A percentile compares a stretch with the other conserved stretches of the same genome.
Evolutionary conservation across 2,888 invertebrate genomes (phyloP).

Genomic region (Ornithoptera alexandrae): DNA sequence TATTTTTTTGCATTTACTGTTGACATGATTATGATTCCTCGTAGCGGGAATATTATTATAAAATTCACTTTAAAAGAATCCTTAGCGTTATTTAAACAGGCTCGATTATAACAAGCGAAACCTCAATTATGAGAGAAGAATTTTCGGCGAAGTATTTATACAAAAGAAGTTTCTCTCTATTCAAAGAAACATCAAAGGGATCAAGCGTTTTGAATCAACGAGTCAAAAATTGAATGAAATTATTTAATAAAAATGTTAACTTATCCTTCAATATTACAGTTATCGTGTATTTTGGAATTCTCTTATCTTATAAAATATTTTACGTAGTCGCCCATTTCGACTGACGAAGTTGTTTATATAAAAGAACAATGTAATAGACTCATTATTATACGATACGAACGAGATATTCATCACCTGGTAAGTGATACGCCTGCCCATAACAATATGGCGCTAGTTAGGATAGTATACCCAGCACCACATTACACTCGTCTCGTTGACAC

Average conservation of each 20-base stretch:
- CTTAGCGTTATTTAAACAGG: conserved; percentile 12
- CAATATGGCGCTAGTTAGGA: too few species aligned
- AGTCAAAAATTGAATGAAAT: conserved; percentile 16
- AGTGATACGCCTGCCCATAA: too few species aligned
- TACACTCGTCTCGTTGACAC: too few species aligned
- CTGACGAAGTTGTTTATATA: neutral
- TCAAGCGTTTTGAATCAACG: conserved; percentile 13
- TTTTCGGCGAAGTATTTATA: conserved; percentile 5
- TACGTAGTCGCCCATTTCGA: neutral
- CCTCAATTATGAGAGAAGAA: conserved; percentile 12
- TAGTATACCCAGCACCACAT: too few species aligned
- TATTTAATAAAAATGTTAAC: conserved; percentile 10
- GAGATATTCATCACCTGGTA: too few species aligned
- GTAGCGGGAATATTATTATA: neutral
- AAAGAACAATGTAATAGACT: neutral
- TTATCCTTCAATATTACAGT: neutral
- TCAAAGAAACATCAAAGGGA: conserved; percentile 24
- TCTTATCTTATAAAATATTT: conserved; percentile 2
- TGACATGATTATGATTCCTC: too few species aligned
- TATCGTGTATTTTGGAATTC: neutral
- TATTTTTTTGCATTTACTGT: too few species aligned
- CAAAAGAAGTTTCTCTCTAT: conserved; percentile 13
- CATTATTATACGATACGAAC: neutral
- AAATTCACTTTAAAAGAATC: conserved; percentile 2
- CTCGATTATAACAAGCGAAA: conserved; percentile 11